Evolutionary conservation across 1,140 invertebrate genomes (phyloP), one percentile per base, ranked within the genome.

Genomic region (Platorchestia sp.): DNA sequence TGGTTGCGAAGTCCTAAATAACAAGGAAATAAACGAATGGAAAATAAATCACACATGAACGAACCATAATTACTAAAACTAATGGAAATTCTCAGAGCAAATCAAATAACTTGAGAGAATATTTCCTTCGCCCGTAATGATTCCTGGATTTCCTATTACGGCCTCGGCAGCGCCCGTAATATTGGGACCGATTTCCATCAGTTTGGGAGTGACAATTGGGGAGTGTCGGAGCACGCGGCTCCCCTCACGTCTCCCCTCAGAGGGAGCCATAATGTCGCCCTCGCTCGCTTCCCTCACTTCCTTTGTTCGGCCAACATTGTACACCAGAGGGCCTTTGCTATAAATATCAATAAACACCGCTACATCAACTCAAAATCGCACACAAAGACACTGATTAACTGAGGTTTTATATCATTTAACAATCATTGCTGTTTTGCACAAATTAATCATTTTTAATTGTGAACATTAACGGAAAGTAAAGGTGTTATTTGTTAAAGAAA

Each of bases 231-330:
- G 59, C 59, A 22, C 59, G 7, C 1, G 59, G 59, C 42, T 44
- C 87, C 87, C 87, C 43, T 89, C 87, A 42, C 3, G 22, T 41
- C 41, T 93, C 45, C 91, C 91, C 44, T 93, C 45, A 45, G 91
- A 45, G 91, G 91, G 91, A 44, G 91, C 91, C 91, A 47, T 93
- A 93, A 47, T 47, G 91, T 93, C 41, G 91, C 91, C 91, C 40
- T 93, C 91, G 6, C 91, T 93, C 91, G 91, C 91, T 93, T 27
- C 91, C 91, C 91, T 93, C 91, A n/a, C 45, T 44, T 47, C 91
- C 91, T 45, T 93, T 93, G 91, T 93, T 93, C 91, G 36, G 45
- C 91, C 91, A 93, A 93, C 91, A 93, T 44, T 93, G 91, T n/a
- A 93, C 6, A 93, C 22, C 91, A 45, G 91, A 93, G 91, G 45